phyloP scores from a whole-genome alignment of 2,888 invertebrate genomes.

The Yponomeuta evonymella region DNA sequence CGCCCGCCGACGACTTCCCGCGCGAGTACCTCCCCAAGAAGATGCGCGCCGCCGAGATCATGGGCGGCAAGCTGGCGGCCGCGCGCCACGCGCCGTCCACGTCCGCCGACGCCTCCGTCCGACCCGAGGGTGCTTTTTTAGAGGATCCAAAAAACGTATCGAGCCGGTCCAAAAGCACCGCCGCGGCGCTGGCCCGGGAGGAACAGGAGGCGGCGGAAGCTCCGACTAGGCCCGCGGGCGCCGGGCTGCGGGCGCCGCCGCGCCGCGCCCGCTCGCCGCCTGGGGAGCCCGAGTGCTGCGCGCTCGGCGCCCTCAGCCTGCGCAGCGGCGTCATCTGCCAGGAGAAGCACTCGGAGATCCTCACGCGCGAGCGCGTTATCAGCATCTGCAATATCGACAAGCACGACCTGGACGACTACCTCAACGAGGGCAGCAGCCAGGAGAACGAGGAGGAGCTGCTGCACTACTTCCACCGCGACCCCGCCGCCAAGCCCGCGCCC shows the following conservation, averaged over 20 bases:
- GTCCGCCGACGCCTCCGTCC: constrained; percentile 30
- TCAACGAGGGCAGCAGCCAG: constrained; percentile 82
- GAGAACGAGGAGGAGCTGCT: constrained; percentile 90
- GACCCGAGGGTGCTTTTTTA: constrained; percentile 66
- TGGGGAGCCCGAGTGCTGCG: constrained; percentile 46
- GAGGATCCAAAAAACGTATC: constrained; percentile 76
- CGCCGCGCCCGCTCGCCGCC: neutral
- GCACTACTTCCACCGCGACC: constrained; percentile 84
- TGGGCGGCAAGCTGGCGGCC: constrained; percentile 60
- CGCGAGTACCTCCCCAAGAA: constrained; percentile 69
- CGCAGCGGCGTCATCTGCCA: constrained; percentile 65
- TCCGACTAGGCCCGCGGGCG: constrained; percentile 70
- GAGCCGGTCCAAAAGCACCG: constrained; percentile 75
- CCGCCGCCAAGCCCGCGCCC: constrained; percentile 37
- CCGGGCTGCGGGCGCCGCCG: constrained; percentile 47
- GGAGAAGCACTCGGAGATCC: constrained; percentile 70
- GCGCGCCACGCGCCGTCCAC: constrained; percentile 37
- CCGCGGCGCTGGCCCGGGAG: constrained; percentile 76
- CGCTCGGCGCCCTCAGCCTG: constrained; percentile 63
- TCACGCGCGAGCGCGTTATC: constrained; percentile 81
- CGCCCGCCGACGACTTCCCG: constrained; percentile 36
- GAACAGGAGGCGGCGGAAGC: constrained; percentile 67
- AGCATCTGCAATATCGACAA: constrained; percentile 87
- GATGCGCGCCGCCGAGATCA: constrained; percentile 70
- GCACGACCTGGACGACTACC: constrained; percentile 87